Evolutionary conservation across 2,113 vertebrate species (phyloP), one percentile per base, ranked within the genome.

Genomic region (Pelobates fuscus): DNA sequence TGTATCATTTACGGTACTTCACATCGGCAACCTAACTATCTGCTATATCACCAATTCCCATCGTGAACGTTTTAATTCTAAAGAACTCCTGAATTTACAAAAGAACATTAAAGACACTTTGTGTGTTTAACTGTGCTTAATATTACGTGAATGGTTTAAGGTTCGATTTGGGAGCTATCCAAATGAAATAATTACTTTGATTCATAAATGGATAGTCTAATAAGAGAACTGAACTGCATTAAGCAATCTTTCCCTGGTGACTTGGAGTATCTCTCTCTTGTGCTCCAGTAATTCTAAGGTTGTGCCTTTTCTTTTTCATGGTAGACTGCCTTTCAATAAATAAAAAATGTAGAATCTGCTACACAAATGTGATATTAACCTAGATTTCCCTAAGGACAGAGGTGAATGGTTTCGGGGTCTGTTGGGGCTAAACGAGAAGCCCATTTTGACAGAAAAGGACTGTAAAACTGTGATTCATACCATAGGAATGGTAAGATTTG

Each of bases 361-460:
- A 82, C 84, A 80, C 82, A 90, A 91, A 92, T 93, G 81, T 92
- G 92, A 91, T 86, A 90, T 94, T 94, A 94, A 93, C 89, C 84
- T 87, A 84, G 86, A 89, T 86, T 85, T 84, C 82, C 90, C 90
- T 71, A 29, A 85, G 79, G 87, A 86, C 79, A 86, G 83, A 84
- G 79, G 63, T 82, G 79, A 83, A 80, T 75, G 78, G 83, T 83
- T 67, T 23, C 78, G 74, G 81, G 81, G 78, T 79, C 82, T 76
- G 62, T 83, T 32, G 78, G 89, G 91, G 85, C 82, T 83, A 84
- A 86, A 79, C 55, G 77, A 54, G 73, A 80, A 88, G 87, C 87
- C 69, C 25, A 82, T 91, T 88, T 90, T 91, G 46, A 46, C 49
- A 58, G 32, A 71, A 88, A 91, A 91, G 86, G 82, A 84, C 18